Percentiles rank a stretch among this genome's conserved stretches.
Evolutionary conservation across 2,797 vertebrate species (phyloP).

Genomic region (Emydoidea blandingii): DNA sequence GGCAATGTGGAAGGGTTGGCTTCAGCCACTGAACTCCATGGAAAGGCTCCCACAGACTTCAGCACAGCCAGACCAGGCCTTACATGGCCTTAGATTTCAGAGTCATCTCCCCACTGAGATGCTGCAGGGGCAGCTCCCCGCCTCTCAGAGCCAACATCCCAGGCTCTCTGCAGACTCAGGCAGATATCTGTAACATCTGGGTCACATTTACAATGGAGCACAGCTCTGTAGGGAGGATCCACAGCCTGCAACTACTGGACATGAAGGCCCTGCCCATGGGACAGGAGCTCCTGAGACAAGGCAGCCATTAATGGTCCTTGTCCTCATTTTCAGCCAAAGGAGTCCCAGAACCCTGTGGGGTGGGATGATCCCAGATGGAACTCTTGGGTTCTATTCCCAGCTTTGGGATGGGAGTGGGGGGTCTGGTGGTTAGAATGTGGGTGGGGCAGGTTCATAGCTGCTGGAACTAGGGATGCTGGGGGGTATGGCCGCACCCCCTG

Average conservation of each 20-base stretch:
- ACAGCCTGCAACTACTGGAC: no score
- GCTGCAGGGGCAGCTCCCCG: background rate
- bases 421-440: background rate
- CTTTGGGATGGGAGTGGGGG: background rate
- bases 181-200: no score
- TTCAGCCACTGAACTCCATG: background rate
- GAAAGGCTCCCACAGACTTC: background rate
- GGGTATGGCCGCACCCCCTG: no score
- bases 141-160: background rate
- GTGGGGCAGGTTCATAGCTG: no score
- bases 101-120: no score
- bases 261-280: background rate
- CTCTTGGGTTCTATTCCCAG: background rate
- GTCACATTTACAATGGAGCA: background rate
- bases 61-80: no score
- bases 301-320: background rate
- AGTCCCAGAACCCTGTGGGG: background rate
- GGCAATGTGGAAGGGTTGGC: background rate
- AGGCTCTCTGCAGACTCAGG: no score
- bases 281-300: background rate
- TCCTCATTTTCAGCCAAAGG: background rate
- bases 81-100: no score
- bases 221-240: background rate
- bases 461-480: no score
- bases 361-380: background rate